Base-by-base conservation (phyloP, 2,113 vertebrate species). In the Urocitellus parryii region DNA sequence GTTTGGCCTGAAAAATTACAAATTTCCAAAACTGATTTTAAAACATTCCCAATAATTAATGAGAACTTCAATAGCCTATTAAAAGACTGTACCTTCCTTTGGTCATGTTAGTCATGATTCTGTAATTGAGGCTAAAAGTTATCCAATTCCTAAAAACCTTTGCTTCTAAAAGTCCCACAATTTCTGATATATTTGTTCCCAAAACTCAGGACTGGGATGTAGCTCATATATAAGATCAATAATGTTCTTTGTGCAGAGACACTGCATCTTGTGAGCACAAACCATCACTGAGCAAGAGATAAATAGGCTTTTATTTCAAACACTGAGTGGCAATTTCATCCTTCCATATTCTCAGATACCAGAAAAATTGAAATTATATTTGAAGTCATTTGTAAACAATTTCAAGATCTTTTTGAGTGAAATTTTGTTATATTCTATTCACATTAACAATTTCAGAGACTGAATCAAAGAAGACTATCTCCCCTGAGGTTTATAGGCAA, bases 301-400 rank as follows among this genome's bases (percentile, higher is more conserved):
- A 65, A 34, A 83, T 4, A 34, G 2, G 39, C n/a, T 91, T 67
- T 95, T 93, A 80, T 93, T 94, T 88, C 51, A 89, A 20, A 79
- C 70, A 34, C 3, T 76, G 8, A 88, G 24, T 70, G 32, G 0
- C 45, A 93, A 48, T 95, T 65, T 61, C 56, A 79, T 85, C 22
- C 18, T 79, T 74, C 10, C 6, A 70, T 39, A 29, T 76, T 58
- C 29, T 73, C 74, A 77, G 87, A 67, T 29, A 86, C 39, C 7
- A 70, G 34, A 95, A 96, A 77, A 82, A 56, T 37, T 81, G 4
- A 89, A 95, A 96, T 86, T 74, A 78, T 7, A 82, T 63, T 89
- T 68, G 6, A 73, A 81, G 61, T 87, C 39, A 89, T 91, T 93
- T 79, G 4, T 83, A 91, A 88, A 88, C 6, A 94, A 91, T 67